These are phyloP conservation scores for Thereva unica DNA, from an alignment of 2,888 invertebrate species.

Conservation along the genomic window DNA sequence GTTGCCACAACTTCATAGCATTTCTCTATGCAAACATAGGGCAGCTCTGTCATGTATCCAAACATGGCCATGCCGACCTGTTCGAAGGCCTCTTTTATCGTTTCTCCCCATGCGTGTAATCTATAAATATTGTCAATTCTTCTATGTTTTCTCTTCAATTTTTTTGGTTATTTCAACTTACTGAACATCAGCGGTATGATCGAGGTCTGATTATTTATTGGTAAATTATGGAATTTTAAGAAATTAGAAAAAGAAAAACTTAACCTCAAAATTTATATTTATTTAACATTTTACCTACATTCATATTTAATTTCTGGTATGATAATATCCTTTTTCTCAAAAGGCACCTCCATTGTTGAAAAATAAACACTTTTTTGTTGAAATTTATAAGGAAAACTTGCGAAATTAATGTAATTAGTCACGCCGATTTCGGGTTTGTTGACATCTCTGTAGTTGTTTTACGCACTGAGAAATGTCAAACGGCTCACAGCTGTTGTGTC, in stretches of 20 bases:
- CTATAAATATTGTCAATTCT: conserved; percentile 57
- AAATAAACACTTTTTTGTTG: too few relatives aligned
- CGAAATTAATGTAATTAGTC: too few relatives aligned
- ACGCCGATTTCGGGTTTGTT: too few relatives aligned
- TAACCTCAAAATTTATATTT: conserved; percentile 2
- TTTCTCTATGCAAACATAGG: conserved; percentile 78
- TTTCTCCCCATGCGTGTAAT: conserved; percentile 90
- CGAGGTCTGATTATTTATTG: conserved; percentile 71
- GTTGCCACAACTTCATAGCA: conserved; percentile 82
- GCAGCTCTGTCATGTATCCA: conserved; percentile 94
- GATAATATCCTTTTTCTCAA: conserved; percentile 59
- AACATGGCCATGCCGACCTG: conserved; percentile 96
- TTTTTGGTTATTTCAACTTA: conserved; percentile 61
- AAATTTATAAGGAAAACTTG: too few relatives aligned
- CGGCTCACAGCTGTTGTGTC: too few relatives aligned
- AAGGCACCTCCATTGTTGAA: conserved; percentile 32
- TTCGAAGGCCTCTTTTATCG: conserved; percentile 87
- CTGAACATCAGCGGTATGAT: conserved; percentile 99
- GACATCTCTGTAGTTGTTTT: too few relatives aligned
- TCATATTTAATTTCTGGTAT: conserved; percentile 76
- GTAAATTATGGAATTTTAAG: not conserved
- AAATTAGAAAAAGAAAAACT: not conserved
- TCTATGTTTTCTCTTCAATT: not conserved
- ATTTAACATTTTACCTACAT: conserved; percentile 65
- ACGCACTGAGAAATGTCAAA: too few relatives aligned